Percentiles rank a stretch among this genome's conserved stretches.
Evolutionary conservation across 2,113 vertebrate genomes (phyloP).

Genomic region (Dasyprocta punctata): DNA sequence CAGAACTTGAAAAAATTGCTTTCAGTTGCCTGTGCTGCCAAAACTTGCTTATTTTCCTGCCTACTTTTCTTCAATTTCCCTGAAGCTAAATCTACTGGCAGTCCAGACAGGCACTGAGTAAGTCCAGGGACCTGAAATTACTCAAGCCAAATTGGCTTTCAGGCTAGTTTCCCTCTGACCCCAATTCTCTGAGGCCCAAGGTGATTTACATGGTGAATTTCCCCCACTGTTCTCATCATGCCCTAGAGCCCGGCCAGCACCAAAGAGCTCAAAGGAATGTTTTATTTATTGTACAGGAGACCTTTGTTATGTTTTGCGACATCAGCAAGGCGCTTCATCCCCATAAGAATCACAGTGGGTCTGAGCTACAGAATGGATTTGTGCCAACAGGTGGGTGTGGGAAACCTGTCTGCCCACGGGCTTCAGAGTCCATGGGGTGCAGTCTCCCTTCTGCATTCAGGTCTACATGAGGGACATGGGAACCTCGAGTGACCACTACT

Average conservation of each 20-base stretch:
- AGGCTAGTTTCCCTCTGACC: background rate
- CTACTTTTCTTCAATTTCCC: rapidly evolving
- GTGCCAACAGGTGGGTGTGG: background rate
- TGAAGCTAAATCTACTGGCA: background rate
- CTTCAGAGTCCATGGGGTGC: background rate
- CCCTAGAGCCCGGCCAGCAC: rapidly evolving
- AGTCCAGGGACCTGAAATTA: background rate
- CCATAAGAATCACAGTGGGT: no score
- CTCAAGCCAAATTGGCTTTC: slow-evolving; percentile 19
- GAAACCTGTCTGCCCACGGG: background rate
- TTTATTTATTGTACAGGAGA: background rate
- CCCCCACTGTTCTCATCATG: background rate
- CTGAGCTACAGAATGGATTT: background rate
- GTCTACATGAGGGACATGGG: rapidly evolving
- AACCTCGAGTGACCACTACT: background rate
- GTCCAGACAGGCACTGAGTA: rapidly evolving
- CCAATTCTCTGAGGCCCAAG: rapidly evolving
- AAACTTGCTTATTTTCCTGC: background rate
- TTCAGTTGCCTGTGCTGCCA: background rate
- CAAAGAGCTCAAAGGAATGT: background rate
- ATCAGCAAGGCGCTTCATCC: background rate
- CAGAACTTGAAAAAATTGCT: slow-evolving; percentile 23
- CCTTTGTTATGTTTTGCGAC: background rate
- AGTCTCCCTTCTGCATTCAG: background rate
- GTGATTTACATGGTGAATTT: background rate